phyloP scores from a whole-genome alignment of 2,113 vertebrate genomes.

The Clarias gariepinus region DNA sequence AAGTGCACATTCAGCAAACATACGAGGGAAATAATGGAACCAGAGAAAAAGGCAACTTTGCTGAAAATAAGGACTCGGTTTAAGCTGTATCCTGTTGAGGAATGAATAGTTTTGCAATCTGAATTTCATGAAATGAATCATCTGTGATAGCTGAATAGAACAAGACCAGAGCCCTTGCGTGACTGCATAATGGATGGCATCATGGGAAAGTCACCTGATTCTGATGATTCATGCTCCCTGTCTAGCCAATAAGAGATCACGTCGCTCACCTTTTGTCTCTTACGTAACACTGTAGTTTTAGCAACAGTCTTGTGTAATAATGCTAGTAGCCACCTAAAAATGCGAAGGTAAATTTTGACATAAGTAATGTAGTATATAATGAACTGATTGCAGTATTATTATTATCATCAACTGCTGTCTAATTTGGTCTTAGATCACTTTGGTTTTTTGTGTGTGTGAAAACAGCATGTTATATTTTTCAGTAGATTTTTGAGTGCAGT shows the following conservation, averaged over 20 bases:
- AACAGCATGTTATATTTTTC: not conserved
- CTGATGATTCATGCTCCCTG: conserved; percentile 12
- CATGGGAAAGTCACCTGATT: conserved; percentile 31
- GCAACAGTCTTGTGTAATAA: not conserved
- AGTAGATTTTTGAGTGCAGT: not conserved
- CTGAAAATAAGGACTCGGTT: not conserved
- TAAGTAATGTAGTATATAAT: not conserved
- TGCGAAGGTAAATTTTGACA: not conserved
- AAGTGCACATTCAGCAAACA: conserved; percentile 29
- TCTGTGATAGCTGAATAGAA: not conserved
- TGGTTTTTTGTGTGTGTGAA: not conserved
- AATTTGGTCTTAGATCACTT: not conserved
- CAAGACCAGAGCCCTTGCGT: not conserved
- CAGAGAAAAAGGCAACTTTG: not conserved
- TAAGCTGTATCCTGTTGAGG: not conserved
- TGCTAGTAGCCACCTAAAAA: not conserved
- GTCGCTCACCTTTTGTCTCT: not conserved
- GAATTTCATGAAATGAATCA: not conserved
- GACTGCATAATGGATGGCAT: conserved; percentile 24
- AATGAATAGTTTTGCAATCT: not conserved
- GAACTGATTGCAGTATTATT: not conserved
- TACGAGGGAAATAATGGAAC: not conserved
- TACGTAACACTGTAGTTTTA: conserved; percentile 3
- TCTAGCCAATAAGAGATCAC: conserved; percentile 26
- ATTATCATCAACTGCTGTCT: not conserved